phyloP scores from a whole-genome alignment of 2,797 vertebrate genomes.

The Poeciliopsis gracilis region DNA sequence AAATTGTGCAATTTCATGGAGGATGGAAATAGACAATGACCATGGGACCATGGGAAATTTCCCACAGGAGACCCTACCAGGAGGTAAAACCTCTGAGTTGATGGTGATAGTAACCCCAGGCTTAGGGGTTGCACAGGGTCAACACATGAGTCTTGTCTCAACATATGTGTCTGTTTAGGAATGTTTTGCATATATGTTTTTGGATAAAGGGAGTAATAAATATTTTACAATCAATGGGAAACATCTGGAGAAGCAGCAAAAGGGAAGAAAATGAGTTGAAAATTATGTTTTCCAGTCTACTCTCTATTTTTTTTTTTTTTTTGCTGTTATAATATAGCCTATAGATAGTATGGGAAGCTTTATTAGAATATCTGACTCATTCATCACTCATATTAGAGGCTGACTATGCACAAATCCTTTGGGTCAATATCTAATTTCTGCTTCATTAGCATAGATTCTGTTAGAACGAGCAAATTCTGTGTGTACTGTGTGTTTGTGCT shows the following conservation, averaged over 20 bases:
- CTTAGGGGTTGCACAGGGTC: too few species aligned
- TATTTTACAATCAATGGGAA: neutral
- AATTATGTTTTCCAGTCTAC: neutral
- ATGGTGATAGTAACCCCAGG: too few species aligned
- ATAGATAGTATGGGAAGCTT: conserved; percentile 41
- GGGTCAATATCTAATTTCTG: conserved; percentile 72
- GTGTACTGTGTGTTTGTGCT: neutral
- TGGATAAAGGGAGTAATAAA: neutral
- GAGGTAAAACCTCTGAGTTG: too few species aligned
- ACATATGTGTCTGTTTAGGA: too few species aligned
- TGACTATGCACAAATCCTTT: conserved; percentile 61
- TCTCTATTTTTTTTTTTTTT: conserved; percentile 30
- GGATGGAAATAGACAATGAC: too few species aligned
- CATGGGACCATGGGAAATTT: too few species aligned
- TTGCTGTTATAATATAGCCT: conserved; percentile 45
- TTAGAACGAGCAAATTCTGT: neutral
- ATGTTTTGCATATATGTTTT: too few species aligned
- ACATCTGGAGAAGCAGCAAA: neutral
- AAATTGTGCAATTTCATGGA: too few species aligned
- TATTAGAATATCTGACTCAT: conserved; percentile 69
- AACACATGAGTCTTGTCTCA: too few species aligned
- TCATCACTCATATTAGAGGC: conserved; percentile 56
- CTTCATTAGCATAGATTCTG: conserved; percentile 13
- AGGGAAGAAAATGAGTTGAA: neutral
- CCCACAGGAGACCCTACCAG: too few species aligned